phyloP scores from a whole-genome alignment of 2,113 vertebrate species.

The Semicossyphus pulcher region DNA sequence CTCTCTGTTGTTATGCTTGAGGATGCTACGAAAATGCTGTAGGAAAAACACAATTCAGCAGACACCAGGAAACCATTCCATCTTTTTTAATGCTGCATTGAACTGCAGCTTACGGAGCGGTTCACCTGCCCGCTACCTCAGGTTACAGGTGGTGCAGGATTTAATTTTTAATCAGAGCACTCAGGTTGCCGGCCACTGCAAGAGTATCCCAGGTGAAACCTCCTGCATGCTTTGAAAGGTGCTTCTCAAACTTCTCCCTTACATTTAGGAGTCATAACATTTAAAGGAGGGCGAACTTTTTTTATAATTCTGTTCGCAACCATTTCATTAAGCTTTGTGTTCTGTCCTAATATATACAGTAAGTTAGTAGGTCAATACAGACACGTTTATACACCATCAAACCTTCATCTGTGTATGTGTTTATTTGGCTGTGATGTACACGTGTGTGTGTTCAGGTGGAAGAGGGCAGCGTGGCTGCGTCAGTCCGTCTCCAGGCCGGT shows the following conservation, averaged over 20 bases:
- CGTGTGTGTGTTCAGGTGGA: slow-evolving; percentile 84
- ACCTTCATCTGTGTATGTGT: neutral
- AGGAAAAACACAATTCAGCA: neutral
- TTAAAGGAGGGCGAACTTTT: too few relatives aligned
- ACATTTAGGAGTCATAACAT: too few relatives aligned
- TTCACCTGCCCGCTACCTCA: slow-evolving; percentile 10
- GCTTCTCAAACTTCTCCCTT: too few relatives aligned
- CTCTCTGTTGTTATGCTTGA: too few relatives aligned
- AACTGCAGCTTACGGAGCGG: neutral
- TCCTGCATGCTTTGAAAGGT: too few relatives aligned
- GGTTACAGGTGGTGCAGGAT: slow-evolving; percentile 28
- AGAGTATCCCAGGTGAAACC: too few relatives aligned
- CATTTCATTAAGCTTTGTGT: too few relatives aligned
- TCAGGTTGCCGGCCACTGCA: slow-evolving; percentile 52
- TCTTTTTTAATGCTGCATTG: neutral
- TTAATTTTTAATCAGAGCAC: slow-evolving; percentile 64
- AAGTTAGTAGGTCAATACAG: too few relatives aligned
- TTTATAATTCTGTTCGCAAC: too few relatives aligned
- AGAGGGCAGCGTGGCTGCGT: slow-evolving; percentile 88
- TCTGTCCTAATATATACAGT: too few relatives aligned
- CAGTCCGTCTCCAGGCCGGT: slow-evolving; percentile 85
- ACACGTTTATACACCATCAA: too few relatives aligned
- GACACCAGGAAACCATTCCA: neutral
- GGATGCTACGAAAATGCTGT: neutral
- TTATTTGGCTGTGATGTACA: neutral